Percentiles rank a stretch among this genome's conserved stretches.
Conservation (phyloP, 1,140 invertebrate species). For the Tetramorium alpestre region DNA sequence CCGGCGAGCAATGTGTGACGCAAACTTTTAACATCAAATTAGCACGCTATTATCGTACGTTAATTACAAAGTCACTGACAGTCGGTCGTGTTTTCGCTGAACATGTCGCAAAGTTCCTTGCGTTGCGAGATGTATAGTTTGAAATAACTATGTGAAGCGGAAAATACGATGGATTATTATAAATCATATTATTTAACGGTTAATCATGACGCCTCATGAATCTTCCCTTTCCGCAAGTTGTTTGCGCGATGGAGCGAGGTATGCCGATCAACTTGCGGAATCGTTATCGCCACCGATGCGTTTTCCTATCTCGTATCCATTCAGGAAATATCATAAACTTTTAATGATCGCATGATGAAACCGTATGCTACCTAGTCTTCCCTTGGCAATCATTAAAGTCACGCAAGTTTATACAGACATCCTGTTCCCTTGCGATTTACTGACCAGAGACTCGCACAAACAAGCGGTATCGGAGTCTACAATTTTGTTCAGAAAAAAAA, state of each 20-base stretch:
- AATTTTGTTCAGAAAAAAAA: slow-evolving; percentile 59
- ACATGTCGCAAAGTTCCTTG: neutral
- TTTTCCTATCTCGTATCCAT: slow-evolving; percentile 23
- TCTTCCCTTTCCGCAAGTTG: neutral
- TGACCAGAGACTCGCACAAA: slow-evolving; percentile 2
- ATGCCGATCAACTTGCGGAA: slow-evolving; percentile 7
- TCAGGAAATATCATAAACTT: slow-evolving; percentile 64
- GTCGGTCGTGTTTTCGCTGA: neutral
- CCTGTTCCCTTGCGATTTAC: slow-evolving; percentile 13
- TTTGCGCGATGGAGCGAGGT: neutral
- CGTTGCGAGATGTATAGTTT: neutral
- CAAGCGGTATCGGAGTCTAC: slow-evolving; percentile 33
- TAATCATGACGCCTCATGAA: slow-evolving; percentile 14
- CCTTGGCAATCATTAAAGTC: slow-evolving; percentile 45
- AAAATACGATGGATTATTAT: slow-evolving; percentile 19
- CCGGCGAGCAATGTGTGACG: neutral
- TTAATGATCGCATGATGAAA: slow-evolving; percentile 70
- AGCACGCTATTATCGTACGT: slow-evolving; percentile 38
- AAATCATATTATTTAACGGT: slow-evolving; percentile 48
- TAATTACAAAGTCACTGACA: slow-evolving; percentile 45
- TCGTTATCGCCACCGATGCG: slow-evolving; percentile 53
- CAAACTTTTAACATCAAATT: slow-evolving; percentile 57
- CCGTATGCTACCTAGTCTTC: slow-evolving; percentile 9
- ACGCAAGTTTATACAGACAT: slow-evolving; percentile 34
- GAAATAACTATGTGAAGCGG: neutral